Percentiles rank a stretch among this genome's conserved stretches.
Conservation (phyloP, 2,113 vertebrate species). For the Murina feae region DNA sequence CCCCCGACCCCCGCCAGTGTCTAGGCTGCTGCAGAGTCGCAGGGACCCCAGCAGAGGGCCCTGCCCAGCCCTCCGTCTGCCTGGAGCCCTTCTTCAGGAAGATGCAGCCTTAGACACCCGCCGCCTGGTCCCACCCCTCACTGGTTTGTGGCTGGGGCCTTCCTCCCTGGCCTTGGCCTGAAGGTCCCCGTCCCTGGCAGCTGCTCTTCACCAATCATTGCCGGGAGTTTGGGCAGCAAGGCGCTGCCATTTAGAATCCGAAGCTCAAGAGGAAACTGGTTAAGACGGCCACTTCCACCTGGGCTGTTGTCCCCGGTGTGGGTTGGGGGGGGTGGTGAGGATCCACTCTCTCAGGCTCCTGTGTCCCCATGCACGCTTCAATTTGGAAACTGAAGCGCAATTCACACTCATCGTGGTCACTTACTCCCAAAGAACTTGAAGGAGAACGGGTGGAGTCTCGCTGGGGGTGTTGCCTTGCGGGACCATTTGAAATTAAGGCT, state of each 20-base stretch:
- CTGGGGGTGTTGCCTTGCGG: neutral
- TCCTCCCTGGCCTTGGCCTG: neutral
- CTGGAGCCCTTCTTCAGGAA: neutral
- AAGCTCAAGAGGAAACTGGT: neutral
- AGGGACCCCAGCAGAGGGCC: conserved; percentile 61
- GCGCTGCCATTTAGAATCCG: neutral
- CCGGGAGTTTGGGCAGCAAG: neutral
- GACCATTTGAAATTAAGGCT: neutral
- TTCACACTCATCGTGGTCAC: neutral
- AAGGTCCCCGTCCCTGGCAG: fast-evolving
- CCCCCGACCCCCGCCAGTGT: neutral
- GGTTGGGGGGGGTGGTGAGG: neutral
- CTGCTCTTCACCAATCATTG: neutral
- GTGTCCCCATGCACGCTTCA: neutral
- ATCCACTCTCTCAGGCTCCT: neutral
- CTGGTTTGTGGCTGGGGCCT: neutral
- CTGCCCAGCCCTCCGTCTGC: neutral
- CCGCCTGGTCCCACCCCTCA: neutral
- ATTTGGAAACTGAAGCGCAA: neutral
- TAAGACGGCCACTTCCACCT: neutral
- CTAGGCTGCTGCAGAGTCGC: neutral
- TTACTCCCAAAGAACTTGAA: neutral
- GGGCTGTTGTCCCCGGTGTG: fast-evolving
- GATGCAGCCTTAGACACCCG: neutral
- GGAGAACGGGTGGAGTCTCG: neutral